Evolutionary conservation across 2,888 invertebrate species (phyloP).

Genomic region (Luperina nickerlii): DNA sequence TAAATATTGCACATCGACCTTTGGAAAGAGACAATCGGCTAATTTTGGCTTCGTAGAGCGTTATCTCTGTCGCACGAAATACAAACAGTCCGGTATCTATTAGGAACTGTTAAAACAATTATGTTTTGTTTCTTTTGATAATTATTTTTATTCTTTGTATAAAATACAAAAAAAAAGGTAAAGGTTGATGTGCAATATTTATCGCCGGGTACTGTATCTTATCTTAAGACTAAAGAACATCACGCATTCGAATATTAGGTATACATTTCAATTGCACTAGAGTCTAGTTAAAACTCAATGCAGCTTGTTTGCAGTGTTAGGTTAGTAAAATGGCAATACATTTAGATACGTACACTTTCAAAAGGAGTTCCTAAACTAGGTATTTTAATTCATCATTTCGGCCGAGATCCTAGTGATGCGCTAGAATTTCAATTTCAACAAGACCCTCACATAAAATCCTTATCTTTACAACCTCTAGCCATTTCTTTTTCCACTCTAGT

Average conservation of each 20-base stretch:
- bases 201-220: too few relatives aligned
- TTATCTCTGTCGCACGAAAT: too few relatives aligned
- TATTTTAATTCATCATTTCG: neutral
- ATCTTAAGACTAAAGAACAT: neutral
- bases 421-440: constrained; percentile 25
- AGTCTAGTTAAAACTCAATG: neutral
- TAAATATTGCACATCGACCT: too few relatives aligned
- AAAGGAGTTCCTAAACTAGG: neutral
- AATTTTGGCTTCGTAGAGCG: too few relatives aligned
- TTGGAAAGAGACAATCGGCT: too few relatives aligned
- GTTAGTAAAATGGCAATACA: neutral
- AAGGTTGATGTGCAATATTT: too few relatives aligned
- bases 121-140: too few relatives aligned
- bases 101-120: too few relatives aligned
- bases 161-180: too few relatives aligned
- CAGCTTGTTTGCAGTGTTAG: neutral
- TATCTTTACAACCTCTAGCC: constrained; percentile 29
- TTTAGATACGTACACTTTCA: neutral
- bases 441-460: constrained; percentile 18
- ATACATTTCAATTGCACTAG: neutral
- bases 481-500: constrained; percentile 9
- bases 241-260: neutral
- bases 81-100: too few relatives aligned
- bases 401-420: neutral
- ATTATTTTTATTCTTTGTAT: too few relatives aligned